Conservation (phyloP, 2,888 invertebrate species). For the Punctoribates punctum region DNA sequence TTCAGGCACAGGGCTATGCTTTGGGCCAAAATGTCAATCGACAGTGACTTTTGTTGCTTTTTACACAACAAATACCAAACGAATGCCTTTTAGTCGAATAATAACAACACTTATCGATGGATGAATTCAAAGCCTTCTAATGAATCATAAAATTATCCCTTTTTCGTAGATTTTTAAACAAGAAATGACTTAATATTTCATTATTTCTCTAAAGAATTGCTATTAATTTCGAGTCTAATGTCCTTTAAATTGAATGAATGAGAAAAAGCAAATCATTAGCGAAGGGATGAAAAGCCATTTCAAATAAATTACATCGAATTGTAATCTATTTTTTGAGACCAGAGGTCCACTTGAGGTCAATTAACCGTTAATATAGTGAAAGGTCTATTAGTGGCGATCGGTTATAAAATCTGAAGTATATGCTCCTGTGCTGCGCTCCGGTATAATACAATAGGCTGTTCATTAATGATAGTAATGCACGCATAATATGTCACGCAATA, state of each 20-base stretch:
- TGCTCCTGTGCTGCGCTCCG: not conserved
- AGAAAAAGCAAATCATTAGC: not conserved
- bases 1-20: constrained; percentile 2
- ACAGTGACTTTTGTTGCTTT: constrained; percentile 21
- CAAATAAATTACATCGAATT: not conserved
- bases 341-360: constrained; percentile 29
- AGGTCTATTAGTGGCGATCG: not conserved
- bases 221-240: not conserved
- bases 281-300: constrained; percentile 12
- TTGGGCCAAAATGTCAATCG: constrained; percentile 31
- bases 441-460: constrained; percentile 4
- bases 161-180: too few relatives aligned
- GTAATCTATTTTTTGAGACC: not conserved
- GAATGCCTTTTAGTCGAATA: not conserved
- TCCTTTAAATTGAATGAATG: not conserved
- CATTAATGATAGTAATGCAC: constrained; percentile 15
- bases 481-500: constrained; percentile 33
- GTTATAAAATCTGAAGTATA: not conserved
- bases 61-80: not conserved
- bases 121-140: too few relatives aligned
- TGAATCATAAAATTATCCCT: too few relatives aligned
- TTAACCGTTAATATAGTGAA: constrained; percentile 11
- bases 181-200: not conserved
- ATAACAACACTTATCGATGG: not conserved
- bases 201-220: not conserved